Base-by-base conservation (phyloP, 53 echinoderm and acorn worm genomes). In the Henricia sp. region DNA sequence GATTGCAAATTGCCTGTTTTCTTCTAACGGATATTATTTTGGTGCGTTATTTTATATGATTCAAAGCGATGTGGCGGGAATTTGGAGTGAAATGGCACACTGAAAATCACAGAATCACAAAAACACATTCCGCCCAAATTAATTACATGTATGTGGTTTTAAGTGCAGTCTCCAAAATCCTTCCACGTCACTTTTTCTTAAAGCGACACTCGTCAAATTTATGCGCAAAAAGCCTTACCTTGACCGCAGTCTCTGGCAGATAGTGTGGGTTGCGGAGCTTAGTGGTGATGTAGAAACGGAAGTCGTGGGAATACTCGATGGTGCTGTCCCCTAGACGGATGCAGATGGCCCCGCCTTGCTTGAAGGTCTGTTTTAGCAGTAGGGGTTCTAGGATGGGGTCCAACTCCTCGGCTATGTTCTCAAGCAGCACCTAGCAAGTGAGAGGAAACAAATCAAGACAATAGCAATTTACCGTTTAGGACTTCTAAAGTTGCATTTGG, bases 241-340 rank as follows among this genome's bases (percentile, higher is more conserved):
- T 99, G 70, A 99, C 99, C 30, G 99, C 95, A 23, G 99, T 99
- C 70, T 99, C 99, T 27, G 99, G 99, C 12, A 99, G 89, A 68
- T 99, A 99, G 70, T 99, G 99, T 10, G 99, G 99, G 64, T 99
- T 99, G 59, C 99, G 91, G 34, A 99, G 92, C 76, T 99, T 99
- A 3, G 99, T 99, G 9, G 99, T 99, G 78, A 99, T 90, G 86
- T 99, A 99, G 85, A 99, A 99, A 23, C 94, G 67, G 87, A 99
- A 99, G 74, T 99, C 99, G 26, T 99, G 99, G 17, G 99, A 99
- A 56, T 99, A 99, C 69, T 99, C 99, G 13, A 99, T 99, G 85
- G 99, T 99, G 64, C 99, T 99, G 84, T 99, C 99, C 42, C 99
- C 99, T 1, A 99, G 92, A 27, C 99, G 86, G 69, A 99, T 99